Base-by-base conservation (phyloP, 2,888 invertebrate genomes). In the Hyles lineata region DNA sequence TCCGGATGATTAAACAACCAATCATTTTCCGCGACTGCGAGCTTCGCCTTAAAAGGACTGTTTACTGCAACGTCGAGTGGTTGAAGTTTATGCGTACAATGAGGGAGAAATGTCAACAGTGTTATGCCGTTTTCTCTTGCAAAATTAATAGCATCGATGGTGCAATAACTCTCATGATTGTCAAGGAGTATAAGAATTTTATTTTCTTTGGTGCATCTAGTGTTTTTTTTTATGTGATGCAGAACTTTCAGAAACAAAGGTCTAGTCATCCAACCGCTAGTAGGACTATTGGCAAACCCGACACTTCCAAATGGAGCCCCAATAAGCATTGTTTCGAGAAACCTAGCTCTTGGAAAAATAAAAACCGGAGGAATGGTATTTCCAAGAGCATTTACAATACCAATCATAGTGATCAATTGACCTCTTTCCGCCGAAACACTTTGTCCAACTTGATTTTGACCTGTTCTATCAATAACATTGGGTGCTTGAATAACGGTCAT, bases 221-320 rank as follows among this genome's bases (percentile, higher is more conserved):
- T n/a, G 75, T 69, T 29, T 70, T 75, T 75, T 76, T 72, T 23
- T 19, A 74, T 72, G 55, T 77, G 75, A 73, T 76, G 69, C 4
- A 83, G 76, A 70, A 82, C 79, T 75, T 83, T 80, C 1, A 84
- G 25, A 79, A 84, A 84, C 35, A 85, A 74, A 72, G 78, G 72
- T 19, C 76, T 79, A 6, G 81, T 84, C 81, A 83, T 84, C 83
- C 84, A 83, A 7, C 82, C 82, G 73, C 81, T 83, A 8, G 58
- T 79, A 29, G 82, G 79, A 72, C 77, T 82, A 71, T 82, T 84
- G 9, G 79, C 81, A 59, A 74, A 78, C 9, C 82, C 83, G 9
- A 84, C 60, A 72, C 81, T 78, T 59, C 79, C 79, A 25, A 32
- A n/a, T 67, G 79, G 79, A 29, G 74, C 77, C 69, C 76, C 77